Evolutionary conservation across 1,140 invertebrate genomes (phyloP).

Genomic region (Atta colombica): DNA sequence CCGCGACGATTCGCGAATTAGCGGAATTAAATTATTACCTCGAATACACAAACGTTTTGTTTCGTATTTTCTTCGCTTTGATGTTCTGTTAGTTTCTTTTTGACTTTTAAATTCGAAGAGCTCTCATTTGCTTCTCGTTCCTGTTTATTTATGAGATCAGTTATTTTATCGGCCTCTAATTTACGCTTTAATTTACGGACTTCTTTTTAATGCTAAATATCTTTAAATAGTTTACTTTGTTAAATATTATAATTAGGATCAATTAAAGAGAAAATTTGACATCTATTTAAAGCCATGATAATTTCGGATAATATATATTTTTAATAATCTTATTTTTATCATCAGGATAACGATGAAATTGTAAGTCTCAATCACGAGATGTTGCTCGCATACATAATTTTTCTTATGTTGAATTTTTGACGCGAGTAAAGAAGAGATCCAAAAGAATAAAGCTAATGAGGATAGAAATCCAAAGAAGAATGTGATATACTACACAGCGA

Average conservation of each 20-base stretch:
- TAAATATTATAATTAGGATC: slow-evolving; percentile 21
- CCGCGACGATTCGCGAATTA: too few species aligned
- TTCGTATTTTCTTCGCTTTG: too few species aligned
- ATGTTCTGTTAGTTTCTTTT: too few species aligned
- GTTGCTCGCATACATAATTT: not conserved
- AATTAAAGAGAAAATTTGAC: slow-evolving; percentile 1
- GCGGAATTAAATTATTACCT: too few species aligned
- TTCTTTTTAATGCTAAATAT: slow-evolving; percentile 21
- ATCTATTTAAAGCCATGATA: not conserved
- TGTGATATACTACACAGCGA: slow-evolving; percentile 38
- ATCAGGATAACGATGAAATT: not conserved
- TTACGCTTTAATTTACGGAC: not conserved
- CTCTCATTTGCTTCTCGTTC: too few species aligned
- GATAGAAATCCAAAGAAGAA: slow-evolving; percentile 31
- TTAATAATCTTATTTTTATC: slow-evolving; percentile 12
- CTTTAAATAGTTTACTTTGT: slow-evolving; percentile 24
- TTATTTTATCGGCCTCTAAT: too few species aligned
- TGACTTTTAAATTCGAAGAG: too few species aligned
- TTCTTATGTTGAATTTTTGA: slow-evolving; percentile 8
- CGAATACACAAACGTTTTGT: too few species aligned
- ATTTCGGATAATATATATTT: not conserved
- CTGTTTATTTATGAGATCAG: too few species aligned
- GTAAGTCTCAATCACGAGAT: not conserved
- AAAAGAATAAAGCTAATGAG: slow-evolving; percentile 46
- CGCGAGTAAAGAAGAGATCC: not conserved